Evolutionary conservation across 2,888 invertebrate species (phyloP), one percentile per base, ranked within the genome.

Genomic region (Leptura quadrifasciata): DNA sequence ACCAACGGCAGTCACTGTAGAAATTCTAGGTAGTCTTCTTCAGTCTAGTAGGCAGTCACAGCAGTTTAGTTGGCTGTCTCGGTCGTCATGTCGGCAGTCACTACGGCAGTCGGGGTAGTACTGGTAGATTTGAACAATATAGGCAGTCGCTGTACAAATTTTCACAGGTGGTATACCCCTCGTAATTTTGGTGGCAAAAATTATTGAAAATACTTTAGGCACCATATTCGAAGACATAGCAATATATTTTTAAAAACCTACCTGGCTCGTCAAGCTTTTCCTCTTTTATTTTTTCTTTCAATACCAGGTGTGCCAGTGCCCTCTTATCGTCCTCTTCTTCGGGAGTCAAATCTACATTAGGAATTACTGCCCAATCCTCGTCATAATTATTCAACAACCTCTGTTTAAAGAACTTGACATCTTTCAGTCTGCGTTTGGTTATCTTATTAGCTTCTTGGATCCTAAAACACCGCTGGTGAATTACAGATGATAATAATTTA

Each of bases 401-500:
- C 81, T 93, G 92, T 82, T 93, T 93, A 81, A 95, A 88, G 85
- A 93, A 91, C 86, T 92, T 93, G 64, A 94, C 92, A 86, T 94
- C 94, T 87, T 93, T 94, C 80, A 93, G 91, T 78, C 92, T 92
- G 15, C 93, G 91, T 85, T 93, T 93, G 0, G 93, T 91, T 75
- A 94, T 91, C 89, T 93, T 94, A 85, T 94, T 93, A 20, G 93
- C 93, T 87, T 93, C 92, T 86, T 94, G 94, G 88, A 94, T 93
- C 86, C 95, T 91, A 82, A 89, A 76, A 76, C 47, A 31, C 2
- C n/a, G n/a, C n/a, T n/a, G n/a, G n/a, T n/a, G n/a, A n/a, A n/a
- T n/a, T n/a, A n/a, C n/a, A n/a, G n/a, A n/a, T n/a, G n/a, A n/a
- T n/a, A n/a, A n/a, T n/a, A n/a, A n/a, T n/a, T n/a, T 2, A 24